Base-by-base conservation (phyloP, 2,797 vertebrate species). In the Calcarius lapponicus region DNA sequence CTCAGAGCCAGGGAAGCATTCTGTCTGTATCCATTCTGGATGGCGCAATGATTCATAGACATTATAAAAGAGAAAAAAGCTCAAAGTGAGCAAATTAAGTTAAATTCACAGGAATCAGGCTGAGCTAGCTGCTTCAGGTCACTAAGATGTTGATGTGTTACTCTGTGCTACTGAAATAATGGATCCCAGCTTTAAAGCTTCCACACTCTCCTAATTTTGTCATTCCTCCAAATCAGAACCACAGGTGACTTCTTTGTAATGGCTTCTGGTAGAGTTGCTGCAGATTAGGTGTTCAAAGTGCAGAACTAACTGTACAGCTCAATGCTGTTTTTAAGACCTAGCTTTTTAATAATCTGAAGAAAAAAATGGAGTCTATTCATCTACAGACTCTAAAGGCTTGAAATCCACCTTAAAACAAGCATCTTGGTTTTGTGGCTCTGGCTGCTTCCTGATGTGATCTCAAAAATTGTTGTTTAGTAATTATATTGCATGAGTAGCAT, bases 1-100 rank as follows among this genome's bases (percentile, higher is more conserved):
- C 95, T 97, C 90, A 80, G 94, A 93, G 91, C 94, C 86, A 96
- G 86, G 36, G 91, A 96, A 91, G 85, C 66, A 93, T 93, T 94
- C 71, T 67, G 53, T 74, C 42, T 1, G 9, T 90, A 91, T 94
- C 97, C 83, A 84, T 82, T 95, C 71, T 95, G 87, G 71, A 90
- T 32, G 8, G 47, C 4, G 9, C 65, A 79, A 54, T 88, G 90
- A 93, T 97, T 95, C 93, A 93, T 43, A 86, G 69, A 78, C 10
- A 43, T 90, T 84, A 65, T 60, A 96, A 95, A 92, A 94, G 82
- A 75, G 56, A 76, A 50, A 70, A 79, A 92, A 81, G 12, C 60
- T 93, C 42, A 60, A 43, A 75, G 80, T 88, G 86, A 95, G 85
- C 86, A 97, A 96, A 96, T 96, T 66, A 87, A 90, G 91, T 95